phyloP scores from a whole-genome alignment of 2,113 vertebrate species.

The Vidua macroura region DNA sequence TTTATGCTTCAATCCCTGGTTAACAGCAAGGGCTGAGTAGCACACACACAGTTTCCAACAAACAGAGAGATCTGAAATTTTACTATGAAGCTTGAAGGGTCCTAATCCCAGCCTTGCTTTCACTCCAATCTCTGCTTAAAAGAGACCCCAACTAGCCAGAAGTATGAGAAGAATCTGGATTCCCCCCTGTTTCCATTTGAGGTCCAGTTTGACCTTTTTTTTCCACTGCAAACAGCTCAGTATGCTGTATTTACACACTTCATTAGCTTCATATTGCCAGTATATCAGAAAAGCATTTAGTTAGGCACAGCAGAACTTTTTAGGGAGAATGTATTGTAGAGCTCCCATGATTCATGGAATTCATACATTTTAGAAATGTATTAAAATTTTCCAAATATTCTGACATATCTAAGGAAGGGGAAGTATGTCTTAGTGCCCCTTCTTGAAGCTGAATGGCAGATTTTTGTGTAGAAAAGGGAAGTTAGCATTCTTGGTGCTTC shows the following conservation, averaged over 20 bases:
- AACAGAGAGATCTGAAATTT: neutral
- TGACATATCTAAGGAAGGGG: neutral
- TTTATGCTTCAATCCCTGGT: neutral
- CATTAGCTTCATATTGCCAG: neutral
- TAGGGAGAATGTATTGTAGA: neutral
- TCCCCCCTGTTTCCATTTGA: neutral
- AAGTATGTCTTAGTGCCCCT: neutral
- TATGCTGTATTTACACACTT: neutral
- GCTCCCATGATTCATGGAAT: slow-evolving; percentile 17
- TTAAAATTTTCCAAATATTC: slow-evolving; percentile 33
- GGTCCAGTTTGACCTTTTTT: neutral
- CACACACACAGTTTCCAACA: neutral
- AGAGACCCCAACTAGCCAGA: neutral
- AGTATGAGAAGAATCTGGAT: neutral
- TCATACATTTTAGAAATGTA: slow-evolving; percentile 33
- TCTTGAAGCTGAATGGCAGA: slow-evolving; percentile 31
- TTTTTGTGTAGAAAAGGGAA: slow-evolving; percentile 9
- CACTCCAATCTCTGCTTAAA: neutral
- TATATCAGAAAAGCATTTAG: neutral
- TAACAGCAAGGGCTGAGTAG: neutral
- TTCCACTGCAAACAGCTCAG: neutral
- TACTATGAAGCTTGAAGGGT: neutral
- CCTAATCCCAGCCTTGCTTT: neutral
- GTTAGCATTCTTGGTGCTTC: neutral
- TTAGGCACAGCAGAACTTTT: neutral